Percentiles rank a stretch among this genome's conserved stretches.
phyloP scores from a whole-genome alignment of 2,113 vertebrate species.

The Rhegmatorhina hoffmannsi region DNA sequence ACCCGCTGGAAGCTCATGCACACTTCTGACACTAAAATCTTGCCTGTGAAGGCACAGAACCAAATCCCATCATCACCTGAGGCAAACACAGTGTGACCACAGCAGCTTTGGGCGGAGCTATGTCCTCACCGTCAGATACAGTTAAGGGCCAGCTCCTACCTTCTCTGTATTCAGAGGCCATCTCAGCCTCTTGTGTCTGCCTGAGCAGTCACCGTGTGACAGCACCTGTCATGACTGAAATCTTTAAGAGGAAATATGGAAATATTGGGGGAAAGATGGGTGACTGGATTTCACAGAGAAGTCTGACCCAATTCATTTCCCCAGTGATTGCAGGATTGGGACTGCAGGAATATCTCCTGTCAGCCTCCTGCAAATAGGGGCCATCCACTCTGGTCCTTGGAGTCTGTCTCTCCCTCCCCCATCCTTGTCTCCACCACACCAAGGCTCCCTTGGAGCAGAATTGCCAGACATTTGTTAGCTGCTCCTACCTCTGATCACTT shows the following conservation, averaged over 20 bases:
- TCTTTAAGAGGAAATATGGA: neutral
- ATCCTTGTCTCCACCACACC: accelerated
- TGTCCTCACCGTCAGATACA: neutral
- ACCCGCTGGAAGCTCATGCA: neutral
- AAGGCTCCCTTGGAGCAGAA: neutral
- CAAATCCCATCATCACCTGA: neutral
- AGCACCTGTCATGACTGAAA: neutral
- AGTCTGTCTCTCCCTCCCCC: neutral
- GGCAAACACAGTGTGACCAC: neutral
- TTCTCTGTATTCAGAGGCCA: neutral
- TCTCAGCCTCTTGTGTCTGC: neutral
- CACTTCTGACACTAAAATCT: constrained; percentile 15
- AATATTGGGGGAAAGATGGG: neutral
- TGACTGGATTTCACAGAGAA: neutral
- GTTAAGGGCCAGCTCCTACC: neutral
- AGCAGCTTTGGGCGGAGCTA: neutral
- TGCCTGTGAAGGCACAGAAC: neutral
- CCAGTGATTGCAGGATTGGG: neutral
- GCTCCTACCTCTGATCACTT: neutral
- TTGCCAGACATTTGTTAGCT: neutral
- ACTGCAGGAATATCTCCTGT: neutral
- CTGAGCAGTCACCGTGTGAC: neutral
- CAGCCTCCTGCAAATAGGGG: neutral
- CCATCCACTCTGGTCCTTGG: neutral
- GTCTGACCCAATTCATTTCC: neutral